Percentiles rank a stretch among this genome's conserved stretches.
Evolutionary conservation across 2,888 invertebrate genomes (phyloP).

Genomic region (Axea sp.): DNA sequence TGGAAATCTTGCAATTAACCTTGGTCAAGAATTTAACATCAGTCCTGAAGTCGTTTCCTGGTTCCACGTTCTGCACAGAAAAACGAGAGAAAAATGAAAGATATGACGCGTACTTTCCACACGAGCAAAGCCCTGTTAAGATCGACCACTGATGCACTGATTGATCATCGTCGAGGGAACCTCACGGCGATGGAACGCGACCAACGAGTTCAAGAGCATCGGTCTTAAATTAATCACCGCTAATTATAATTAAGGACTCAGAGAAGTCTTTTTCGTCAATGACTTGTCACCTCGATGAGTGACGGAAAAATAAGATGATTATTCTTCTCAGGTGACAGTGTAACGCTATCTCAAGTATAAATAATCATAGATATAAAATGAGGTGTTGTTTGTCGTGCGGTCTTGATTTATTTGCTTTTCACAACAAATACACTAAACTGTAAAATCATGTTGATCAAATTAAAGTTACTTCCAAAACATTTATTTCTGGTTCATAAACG

Average conservation of each 20-base stretch:
- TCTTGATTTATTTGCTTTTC: too few species aligned
- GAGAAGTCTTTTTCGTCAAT: conserved; percentile 15
- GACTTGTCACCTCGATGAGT: conserved; percentile 21
- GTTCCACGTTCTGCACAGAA: conserved; percentile 19
- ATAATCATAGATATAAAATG: conserved; percentile 19
- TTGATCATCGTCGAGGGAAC: conserved; percentile 12
- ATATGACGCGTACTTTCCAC: conserved; percentile 6
- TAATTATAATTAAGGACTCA: conserved; percentile 45
- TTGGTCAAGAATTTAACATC: conserved; percentile 34
- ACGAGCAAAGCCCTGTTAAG: conserved; percentile 29
- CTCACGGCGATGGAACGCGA: conserved; percentile 31
- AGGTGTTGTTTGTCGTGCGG: background rate
- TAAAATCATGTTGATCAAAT: too few species aligned
- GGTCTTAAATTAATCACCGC: conserved; percentile 21
- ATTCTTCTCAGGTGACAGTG: conserved; percentile 11
- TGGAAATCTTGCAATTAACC: background rate
- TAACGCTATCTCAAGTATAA: conserved; percentile 39
- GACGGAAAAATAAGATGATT: conserved; percentile 8
- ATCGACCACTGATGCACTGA: conserved; percentile 52
- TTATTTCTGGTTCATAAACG: too few species aligned
- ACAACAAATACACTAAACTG: too few species aligned
- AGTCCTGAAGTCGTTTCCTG: conserved; percentile 15
- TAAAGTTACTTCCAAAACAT: too few species aligned
- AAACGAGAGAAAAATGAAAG: background rate
- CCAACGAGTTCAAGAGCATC: conserved; percentile 51